These are phyloP conservation scores for Hydropsyche betteni DNA, from an alignment of 2,888 invertebrate genomes.

Conservation along the genomic window DNA sequence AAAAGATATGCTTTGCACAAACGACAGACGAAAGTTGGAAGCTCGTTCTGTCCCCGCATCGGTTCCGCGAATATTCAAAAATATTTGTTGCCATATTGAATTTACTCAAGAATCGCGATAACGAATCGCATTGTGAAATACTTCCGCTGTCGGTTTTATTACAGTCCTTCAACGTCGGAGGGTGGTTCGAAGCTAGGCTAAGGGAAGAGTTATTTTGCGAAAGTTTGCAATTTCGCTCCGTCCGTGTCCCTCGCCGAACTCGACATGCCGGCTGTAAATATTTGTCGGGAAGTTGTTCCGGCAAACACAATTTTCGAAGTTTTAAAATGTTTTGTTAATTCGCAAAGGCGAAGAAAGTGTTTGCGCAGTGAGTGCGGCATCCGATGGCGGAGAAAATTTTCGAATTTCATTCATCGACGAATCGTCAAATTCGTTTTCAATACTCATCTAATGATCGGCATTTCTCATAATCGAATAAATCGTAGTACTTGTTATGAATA, in stretches of 20 bases:
- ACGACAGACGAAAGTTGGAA: too few relatives aligned
- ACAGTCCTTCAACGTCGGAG: conserved; percentile 8
- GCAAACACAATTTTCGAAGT: conserved; percentile 46
- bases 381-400: conserved; percentile 36
- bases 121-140: conserved; percentile 27
- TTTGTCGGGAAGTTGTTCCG: conserved; percentile 43
- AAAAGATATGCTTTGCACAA: too few relatives aligned
- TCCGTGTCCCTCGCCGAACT: conserved; percentile 2
- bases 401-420: conserved; percentile 19
- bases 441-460: too few relatives aligned
- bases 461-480: background rate
- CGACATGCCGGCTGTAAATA: conserved; percentile 36
- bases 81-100: too few relatives aligned
- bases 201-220: conserved; percentile 29
- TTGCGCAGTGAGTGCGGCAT: background rate
- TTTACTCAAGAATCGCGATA: conserved; percentile 7
- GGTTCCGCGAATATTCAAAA: too few relatives aligned
- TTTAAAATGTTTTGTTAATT: conserved; percentile 47
- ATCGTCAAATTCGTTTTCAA: background rate
- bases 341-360: conserved; percentile 37
- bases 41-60: too few relatives aligned
- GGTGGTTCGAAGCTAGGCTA: background rate
- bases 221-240: conserved; percentile 26
- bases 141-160: conserved; percentile 20
- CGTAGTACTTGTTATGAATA: too few relatives aligned